Evolutionary conservation across 2,113 vertebrate genomes (phyloP).

Genomic region (Siniperca knerii): DNA sequence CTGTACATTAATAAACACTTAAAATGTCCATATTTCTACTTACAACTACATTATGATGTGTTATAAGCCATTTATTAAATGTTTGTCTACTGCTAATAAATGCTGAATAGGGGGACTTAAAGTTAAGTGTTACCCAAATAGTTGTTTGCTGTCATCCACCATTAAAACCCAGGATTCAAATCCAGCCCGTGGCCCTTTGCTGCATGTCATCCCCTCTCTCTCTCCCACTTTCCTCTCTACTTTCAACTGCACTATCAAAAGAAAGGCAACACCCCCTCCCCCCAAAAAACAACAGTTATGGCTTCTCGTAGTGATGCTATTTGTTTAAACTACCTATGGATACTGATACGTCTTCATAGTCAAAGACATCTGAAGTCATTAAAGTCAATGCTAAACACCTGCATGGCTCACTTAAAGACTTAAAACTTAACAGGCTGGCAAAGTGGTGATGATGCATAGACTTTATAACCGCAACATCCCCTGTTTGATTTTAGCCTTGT

Average conservation of each 20-base stretch:
- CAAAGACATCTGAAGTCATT: conserved; percentile 3
- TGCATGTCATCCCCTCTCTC: no score
- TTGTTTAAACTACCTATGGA: neutral
- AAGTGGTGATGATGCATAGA: neutral
- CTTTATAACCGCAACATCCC: neutral
- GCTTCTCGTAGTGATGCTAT: neutral
- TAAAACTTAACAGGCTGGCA: neutral
- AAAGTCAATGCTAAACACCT: neutral
- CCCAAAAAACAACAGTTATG: neutral
- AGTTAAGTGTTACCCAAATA: neutral
- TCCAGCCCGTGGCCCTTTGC: no score
- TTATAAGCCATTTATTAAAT: neutral
- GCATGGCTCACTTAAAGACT: neutral
- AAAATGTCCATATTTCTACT: neutral
- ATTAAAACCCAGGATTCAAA: neutral
- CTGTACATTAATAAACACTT: no score
- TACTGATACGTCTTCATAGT: neutral
- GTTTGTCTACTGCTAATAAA: no score
- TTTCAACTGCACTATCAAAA: no score
- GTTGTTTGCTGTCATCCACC: neutral
- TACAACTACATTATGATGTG: neutral
- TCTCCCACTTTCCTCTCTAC: no score
- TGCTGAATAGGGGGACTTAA: no score
- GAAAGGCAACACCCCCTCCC: no score
- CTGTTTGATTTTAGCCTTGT: neutral